phyloP scores from a whole-genome alignment of 2,113 vertebrate genomes.

The Taxidea taxus region DNA sequence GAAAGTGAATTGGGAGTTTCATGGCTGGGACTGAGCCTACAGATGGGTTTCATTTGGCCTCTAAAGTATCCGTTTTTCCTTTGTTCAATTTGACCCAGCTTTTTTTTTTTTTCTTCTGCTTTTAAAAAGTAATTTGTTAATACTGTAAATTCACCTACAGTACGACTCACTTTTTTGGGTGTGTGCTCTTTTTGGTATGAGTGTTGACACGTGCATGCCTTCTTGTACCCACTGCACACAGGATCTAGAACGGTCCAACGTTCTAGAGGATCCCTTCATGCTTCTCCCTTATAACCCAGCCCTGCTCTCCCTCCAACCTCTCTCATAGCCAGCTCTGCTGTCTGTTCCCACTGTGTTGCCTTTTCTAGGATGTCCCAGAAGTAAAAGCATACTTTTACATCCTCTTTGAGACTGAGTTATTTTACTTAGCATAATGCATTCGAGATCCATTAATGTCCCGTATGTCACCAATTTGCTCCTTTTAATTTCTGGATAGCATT shows the following conservation, averaged over 20 bases:
- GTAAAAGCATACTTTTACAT: neutral
- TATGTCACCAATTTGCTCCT: neutral
- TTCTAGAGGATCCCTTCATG: neutral
- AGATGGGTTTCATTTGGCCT: neutral
- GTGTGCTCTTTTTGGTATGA: neutral
- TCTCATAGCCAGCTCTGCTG: no score
- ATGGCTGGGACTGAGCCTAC: neutral
- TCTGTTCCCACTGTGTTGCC: neutral
- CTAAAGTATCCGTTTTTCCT: neutral
- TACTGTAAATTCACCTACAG: neutral
- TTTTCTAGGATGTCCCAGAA: neutral
- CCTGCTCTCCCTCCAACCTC: fast-evolving
- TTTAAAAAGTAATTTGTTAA: neutral
- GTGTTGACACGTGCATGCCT: fast-evolving
- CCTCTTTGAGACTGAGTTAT: neutral
- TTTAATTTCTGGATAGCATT: neutral
- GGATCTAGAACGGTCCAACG: no score
- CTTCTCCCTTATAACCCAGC: neutral
- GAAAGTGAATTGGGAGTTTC: neutral
- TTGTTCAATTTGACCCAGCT: neutral
- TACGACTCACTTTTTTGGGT: neutral
- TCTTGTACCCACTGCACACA: neutral
- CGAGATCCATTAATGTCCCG: neutral
- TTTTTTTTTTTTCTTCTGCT: neutral
- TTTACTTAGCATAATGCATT: neutral